These are phyloP conservation scores for Alcedo atthis DNA, from an alignment of 2,797 vertebrate genomes.

Conservation along the genomic window DNA sequence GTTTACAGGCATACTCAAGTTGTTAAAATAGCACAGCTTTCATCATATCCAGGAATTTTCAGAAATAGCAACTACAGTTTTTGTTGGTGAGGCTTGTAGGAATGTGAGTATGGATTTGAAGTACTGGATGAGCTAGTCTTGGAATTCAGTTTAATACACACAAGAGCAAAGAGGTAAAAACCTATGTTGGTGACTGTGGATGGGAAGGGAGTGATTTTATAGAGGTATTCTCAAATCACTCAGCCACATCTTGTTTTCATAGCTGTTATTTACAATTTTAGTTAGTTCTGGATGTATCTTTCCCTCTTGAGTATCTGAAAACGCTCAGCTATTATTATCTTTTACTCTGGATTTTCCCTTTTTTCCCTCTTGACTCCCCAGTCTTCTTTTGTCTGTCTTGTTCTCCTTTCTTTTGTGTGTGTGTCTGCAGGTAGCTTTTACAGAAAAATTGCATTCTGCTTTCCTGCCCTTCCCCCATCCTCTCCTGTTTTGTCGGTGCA, in stretches of 20 bases:
- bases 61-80: not conserved
- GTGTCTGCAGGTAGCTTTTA: conserved; percentile 56
- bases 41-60: not conserved
- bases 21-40: not conserved
- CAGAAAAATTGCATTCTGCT: conserved; percentile 10
- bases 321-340: conserved; percentile 24
- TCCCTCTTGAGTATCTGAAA: conserved; percentile 37
- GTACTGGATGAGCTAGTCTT: not conserved
- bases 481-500: conserved; percentile 8
- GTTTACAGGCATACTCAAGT: not conserved
- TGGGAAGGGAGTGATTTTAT: not conserved
- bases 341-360: conserved; percentile 22
- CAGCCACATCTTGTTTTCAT: not conserved
- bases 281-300: conserved; percentile 5
- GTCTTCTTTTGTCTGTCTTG: conserved; percentile 42
- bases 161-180: not conserved
- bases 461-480: not conserved
- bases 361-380: not conserved
- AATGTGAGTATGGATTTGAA: not conserved
- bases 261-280: conserved; percentile 21
- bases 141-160: not conserved
- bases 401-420: conserved; percentile 43
- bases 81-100: not conserved
- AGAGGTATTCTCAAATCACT: not conserved
- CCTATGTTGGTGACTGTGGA: not conserved